phyloP scores from a whole-genome alignment of 1,140 invertebrate genomes.

The Semibalanus balanoides region DNA sequence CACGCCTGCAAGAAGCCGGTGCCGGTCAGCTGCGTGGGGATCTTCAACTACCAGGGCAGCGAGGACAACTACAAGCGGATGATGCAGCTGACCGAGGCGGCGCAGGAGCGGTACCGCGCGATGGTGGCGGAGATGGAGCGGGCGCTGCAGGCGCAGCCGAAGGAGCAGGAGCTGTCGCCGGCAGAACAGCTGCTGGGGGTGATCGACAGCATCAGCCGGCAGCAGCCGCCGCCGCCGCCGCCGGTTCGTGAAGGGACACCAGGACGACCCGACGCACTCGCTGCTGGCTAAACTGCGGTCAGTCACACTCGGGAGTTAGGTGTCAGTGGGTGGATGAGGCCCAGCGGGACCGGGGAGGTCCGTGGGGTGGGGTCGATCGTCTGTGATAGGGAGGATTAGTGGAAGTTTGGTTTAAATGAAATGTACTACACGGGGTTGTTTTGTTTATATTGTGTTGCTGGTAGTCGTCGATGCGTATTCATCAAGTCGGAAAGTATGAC shows the following conservation, averaged over 20 bases:
- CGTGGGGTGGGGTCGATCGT: too few relatives aligned
- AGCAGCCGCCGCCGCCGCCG: neutral
- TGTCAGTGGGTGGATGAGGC: neutral
- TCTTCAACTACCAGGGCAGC: slow-evolving; percentile 41
- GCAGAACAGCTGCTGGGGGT: neutral
- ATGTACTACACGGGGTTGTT: too few relatives aligned
- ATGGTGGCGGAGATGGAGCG: slow-evolving; percentile 7
- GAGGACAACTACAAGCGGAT: slow-evolving; percentile 23
- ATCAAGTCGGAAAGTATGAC: too few relatives aligned
- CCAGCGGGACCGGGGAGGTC: too few relatives aligned
- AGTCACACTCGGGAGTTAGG: neutral
- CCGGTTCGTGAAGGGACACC: too few relatives aligned
- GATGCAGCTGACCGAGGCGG: slow-evolving; percentile 14
- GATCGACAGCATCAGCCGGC: neutral
- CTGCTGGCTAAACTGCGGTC: neutral
- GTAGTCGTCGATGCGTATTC: too few relatives aligned
- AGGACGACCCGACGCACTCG: neutral
- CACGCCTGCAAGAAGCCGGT: slow-evolving; percentile 38
- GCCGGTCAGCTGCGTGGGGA: slow-evolving; percentile 39
- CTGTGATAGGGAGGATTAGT: too few relatives aligned
- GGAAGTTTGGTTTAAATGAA: too few relatives aligned
- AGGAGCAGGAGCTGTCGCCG: neutral
- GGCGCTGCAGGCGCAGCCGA: neutral
- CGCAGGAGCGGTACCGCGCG: slow-evolving; percentile 13
- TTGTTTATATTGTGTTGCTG: too few relatives aligned